Conservation (phyloP, 2,888 invertebrate genomes). For the Netelia melanura region DNA sequence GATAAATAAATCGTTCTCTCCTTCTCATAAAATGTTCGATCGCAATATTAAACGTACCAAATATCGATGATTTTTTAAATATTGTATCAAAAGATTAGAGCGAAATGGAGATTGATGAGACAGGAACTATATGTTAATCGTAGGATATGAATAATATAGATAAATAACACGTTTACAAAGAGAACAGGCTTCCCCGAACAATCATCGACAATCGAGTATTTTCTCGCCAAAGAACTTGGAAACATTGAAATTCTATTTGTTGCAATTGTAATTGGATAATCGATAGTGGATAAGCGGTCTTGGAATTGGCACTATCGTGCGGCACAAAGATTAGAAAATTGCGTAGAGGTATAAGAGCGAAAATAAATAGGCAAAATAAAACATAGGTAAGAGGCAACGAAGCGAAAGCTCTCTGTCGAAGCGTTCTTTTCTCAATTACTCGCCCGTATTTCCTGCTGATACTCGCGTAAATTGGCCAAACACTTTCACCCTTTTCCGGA, state of each 20-base stretch:
- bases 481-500: conserved; percentile 58
- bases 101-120: too few relatives aligned
- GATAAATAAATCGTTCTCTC: neutral
- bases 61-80: too few relatives aligned
- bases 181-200: too few relatives aligned
- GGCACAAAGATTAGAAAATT: neutral
- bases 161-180: too few relatives aligned
- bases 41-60: too few relatives aligned
- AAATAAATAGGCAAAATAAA: neutral
- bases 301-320: neutral
- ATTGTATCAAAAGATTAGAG: too few relatives aligned
- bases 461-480: conserved; percentile 14
- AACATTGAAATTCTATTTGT: neutral
- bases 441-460: conserved; percentile 46
- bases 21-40: too few relatives aligned
- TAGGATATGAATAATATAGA: too few relatives aligned
- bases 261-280: neutral
- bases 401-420: conserved; percentile 10
- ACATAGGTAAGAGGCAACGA: neutral
- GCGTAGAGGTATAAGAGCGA: neutral
- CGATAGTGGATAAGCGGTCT: neutral
- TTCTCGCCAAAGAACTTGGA: neutral
- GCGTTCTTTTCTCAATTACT: conserved; percentile 21
- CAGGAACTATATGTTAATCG: too few relatives aligned
- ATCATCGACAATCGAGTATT: neutral